Evolutionary conservation across 2,888 invertebrate species (phyloP).

Genomic region (Plagodis dolabraria): DNA sequence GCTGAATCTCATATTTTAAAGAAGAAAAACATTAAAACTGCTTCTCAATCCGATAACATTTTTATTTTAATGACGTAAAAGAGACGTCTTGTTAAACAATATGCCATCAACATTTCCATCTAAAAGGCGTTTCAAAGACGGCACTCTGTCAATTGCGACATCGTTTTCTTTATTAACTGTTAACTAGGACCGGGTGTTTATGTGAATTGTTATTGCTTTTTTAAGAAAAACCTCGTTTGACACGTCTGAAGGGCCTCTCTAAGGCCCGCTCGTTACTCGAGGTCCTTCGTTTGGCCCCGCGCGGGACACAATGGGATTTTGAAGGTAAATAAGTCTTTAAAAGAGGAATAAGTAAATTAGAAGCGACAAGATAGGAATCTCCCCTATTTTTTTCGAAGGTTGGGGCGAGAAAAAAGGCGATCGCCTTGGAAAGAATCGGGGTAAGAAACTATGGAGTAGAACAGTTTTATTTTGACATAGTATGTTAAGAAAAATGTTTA

Average conservation of each 20-base stretch:
- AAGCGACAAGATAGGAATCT: conserved; percentile 91
- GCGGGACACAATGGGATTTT: conserved; percentile 83
- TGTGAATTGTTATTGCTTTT: conserved; percentile 85
- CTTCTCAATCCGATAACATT: conserved; percentile 19
- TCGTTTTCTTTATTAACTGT: conserved; percentile 83
- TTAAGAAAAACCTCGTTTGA: conserved; percentile 81
- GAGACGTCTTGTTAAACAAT: conserved; percentile 76
- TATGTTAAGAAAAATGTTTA: no score
- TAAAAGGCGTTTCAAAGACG: conserved; percentile 74
- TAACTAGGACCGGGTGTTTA: conserved; percentile 83
- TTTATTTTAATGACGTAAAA: conserved; percentile 39
- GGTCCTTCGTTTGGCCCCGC: conserved; percentile 66
- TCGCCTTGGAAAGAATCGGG: conserved; percentile 69
- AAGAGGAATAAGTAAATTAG: conserved; percentile 92
- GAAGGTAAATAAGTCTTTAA: conserved; percentile 90
- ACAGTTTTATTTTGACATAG: no score
- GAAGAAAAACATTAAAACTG: conserved; percentile 25
- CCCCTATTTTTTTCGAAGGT: conserved; percentile 84
- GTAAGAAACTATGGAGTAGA: conserved; percentile 56
- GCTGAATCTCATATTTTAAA: conserved; percentile 6
- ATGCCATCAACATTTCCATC: conserved; percentile 75
- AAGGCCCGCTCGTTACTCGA: conserved; percentile 73
- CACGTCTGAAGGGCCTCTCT: conserved; percentile 74
- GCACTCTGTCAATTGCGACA: conserved; percentile 77
- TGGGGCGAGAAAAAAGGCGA: conserved; percentile 80